These are phyloP conservation scores for Drosophila histrio DNA, from an alignment of 2,888 invertebrate species.

Conservation along the genomic window DNA sequence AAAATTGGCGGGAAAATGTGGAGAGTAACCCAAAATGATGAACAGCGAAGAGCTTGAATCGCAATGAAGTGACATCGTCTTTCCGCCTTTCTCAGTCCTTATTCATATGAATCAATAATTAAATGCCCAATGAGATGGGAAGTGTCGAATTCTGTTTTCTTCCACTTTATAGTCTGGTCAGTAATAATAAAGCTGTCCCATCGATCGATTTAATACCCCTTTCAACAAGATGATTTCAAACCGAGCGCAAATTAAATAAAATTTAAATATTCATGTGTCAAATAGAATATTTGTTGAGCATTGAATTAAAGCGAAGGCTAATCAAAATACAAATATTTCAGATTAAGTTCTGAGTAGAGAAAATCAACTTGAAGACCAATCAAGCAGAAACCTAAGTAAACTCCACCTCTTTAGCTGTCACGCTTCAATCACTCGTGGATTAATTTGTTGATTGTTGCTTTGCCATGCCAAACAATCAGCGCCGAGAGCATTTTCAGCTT, in stretches of 20 bases:
- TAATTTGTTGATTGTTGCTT: conserved; percentile 55
- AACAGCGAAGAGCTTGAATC: conserved; percentile 12
- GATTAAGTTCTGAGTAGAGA: not conserved
- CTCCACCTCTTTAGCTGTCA: not conserved
- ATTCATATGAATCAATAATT: conserved; percentile 57
- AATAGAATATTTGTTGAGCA: not conserved
- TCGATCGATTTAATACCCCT: conserved; percentile 31
- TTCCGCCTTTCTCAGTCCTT: not conserved
- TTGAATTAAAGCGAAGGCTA: not conserved
- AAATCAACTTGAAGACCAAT: not conserved
- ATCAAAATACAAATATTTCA: not conserved
- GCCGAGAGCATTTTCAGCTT: conserved; percentile 18
- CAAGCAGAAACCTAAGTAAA: not conserved
- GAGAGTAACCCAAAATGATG: conserved; percentile 19
- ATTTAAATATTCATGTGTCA: not conserved
- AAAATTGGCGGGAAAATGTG: not conserved
- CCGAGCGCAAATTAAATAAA: not conserved
- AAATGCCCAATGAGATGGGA: conserved; percentile 30
- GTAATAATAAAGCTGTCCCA: conserved; percentile 31
- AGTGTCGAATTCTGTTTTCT: not conserved
- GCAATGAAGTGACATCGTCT: conserved; percentile 4
- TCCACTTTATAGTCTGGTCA: conserved; percentile 2
- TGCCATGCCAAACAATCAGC: conserved; percentile 35
- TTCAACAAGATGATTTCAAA: not conserved
- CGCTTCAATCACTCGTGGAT: conserved; percentile 41